A percentile compares a stretch with the other conserved stretches of the same genome.
Evolutionary conservation across 2,113 vertebrate genomes (phyloP).

Genomic region (Suncus etruscus): DNA sequence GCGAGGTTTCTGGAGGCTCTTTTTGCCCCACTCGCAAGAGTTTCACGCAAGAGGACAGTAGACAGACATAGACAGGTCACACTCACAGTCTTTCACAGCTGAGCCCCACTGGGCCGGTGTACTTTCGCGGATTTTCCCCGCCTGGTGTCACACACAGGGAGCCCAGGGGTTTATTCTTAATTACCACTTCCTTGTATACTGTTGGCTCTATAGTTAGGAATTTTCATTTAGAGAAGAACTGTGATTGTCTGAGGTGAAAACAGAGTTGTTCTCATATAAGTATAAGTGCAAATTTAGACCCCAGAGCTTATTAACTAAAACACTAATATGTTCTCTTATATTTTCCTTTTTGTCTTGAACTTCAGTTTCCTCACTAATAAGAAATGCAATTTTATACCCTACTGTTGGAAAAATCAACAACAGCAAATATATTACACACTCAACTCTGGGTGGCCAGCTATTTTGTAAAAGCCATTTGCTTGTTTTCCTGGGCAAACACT

Average conservation of each 20-base stretch:
- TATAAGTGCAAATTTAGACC: background rate
- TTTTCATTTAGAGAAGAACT: constrained; percentile 1
- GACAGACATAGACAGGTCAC: too few species aligned
- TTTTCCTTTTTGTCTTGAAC: background rate
- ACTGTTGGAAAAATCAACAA: background rate
- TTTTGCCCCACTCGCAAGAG: too few species aligned
- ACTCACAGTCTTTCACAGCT: too few species aligned
- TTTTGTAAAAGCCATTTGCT: background rate
- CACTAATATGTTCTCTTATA: background rate
- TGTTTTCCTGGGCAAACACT: background rate
- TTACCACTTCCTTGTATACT: background rate
- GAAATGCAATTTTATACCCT: background rate
- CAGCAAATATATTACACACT: background rate
- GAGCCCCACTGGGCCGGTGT: too few species aligned
- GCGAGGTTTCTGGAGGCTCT: too few species aligned
- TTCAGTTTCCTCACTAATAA: background rate
- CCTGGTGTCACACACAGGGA: too few species aligned
- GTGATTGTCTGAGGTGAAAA: constrained; percentile 4
- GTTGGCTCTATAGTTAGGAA: background rate
- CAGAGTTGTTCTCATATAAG: background rate
- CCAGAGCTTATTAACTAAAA: background rate
- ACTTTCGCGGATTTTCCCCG: too few species aligned
- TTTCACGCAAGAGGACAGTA: too few species aligned
- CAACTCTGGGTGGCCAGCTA: background rate
- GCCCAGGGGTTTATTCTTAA: fast-evolving